Evolutionary conservation across 2,888 invertebrate genomes (phyloP), one percentile per base, ranked within the genome.

Genomic region (Phyllotreta striolata): DNA sequence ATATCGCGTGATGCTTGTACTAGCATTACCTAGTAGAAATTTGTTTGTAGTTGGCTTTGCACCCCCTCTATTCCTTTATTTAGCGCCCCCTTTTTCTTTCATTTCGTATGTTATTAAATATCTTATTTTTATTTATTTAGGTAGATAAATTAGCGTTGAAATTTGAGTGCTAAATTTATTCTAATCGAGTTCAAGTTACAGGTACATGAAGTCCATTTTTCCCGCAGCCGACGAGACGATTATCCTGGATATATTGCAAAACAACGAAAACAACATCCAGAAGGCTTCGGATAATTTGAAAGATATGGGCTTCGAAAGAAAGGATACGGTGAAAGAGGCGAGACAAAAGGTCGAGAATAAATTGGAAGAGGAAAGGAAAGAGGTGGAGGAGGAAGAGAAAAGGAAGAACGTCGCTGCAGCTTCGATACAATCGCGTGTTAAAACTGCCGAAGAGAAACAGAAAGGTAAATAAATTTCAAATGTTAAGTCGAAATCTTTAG

Each of bases 131-230:
- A n/a, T n/a, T n/a, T n/a, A 24, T 24, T 24, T 24, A 24, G 24
- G 24, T 24, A 24, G 24, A 24, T 24, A 24, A n/a, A 24, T 24
- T 24, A 24, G 24, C 24, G 24, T n/a, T 24, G 24, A 24, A 24
- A 4, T 24, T 55, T 13, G 8, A 12, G 8, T 38, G 34, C 41
- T n/a, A n/a, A n/a, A 24, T 3, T 24, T 24, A 24, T 24, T 24
- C 1, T 24, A 24, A 24, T 24, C 1, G 24, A 24, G 4, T 24
- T 24, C n/a, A n/a, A 73, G 77, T 80, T 81, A 59, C 83, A 95
- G 95, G 84, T 95, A 95, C 81, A 86, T 96, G 83, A 96, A 95
- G 82, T 93, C 91, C 75, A 88, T 95, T 74, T 96, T 95, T 79
- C 93, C 95, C 0, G 91, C 93, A 81, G 95, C 92, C 0, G 95